phyloP scores from a whole-genome alignment of 2,888 invertebrate species.

The Hedychridium roseum region DNA sequence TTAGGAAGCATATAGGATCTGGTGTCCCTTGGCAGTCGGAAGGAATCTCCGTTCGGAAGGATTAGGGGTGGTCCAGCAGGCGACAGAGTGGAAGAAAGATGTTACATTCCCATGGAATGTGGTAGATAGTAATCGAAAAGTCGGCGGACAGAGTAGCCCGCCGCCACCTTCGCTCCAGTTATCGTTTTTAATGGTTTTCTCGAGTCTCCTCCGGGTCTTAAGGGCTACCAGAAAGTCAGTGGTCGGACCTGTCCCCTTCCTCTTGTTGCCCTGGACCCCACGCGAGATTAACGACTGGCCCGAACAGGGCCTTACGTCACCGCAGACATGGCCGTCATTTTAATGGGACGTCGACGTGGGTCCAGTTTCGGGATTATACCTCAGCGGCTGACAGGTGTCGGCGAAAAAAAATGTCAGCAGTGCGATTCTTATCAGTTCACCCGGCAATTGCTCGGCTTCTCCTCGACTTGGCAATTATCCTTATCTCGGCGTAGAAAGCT shows the following conservation, averaged over 20 bases:
- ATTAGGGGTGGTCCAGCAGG: not conserved
- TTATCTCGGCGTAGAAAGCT: conserved; percentile 16
- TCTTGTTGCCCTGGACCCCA: conserved; percentile 13
- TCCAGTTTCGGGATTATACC: conserved; percentile 35
- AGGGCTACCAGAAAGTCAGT: conserved; percentile 23
- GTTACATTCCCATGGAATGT: conserved; percentile 35
- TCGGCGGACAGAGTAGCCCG: conserved; percentile 4
- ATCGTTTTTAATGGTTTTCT: conserved; percentile 43
- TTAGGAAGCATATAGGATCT: no score
- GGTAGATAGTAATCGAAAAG: conserved; percentile 39
- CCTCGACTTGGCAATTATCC: conserved; percentile 8
- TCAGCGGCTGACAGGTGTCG: conserved; percentile 29
- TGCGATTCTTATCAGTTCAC: no score
- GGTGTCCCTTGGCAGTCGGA: no score
- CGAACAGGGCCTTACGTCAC: conserved; percentile 24
- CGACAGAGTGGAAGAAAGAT: conserved; percentile 10
- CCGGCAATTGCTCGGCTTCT: no score
- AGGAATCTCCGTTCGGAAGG: not conserved
- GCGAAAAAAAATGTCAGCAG: conserved; percentile 18
- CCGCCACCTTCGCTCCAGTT: no score
- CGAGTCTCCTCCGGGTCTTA: conserved; percentile 19
- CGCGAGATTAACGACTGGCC: conserved; percentile 34
- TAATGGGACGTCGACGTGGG: conserved; percentile 33
- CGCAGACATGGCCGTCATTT: conserved; percentile 31
- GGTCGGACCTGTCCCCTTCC: conserved; percentile 1